These are phyloP conservation scores for Arion vulgaris DNA, from an alignment of 1,140 invertebrate genomes.

Conservation along the genomic window DNA sequence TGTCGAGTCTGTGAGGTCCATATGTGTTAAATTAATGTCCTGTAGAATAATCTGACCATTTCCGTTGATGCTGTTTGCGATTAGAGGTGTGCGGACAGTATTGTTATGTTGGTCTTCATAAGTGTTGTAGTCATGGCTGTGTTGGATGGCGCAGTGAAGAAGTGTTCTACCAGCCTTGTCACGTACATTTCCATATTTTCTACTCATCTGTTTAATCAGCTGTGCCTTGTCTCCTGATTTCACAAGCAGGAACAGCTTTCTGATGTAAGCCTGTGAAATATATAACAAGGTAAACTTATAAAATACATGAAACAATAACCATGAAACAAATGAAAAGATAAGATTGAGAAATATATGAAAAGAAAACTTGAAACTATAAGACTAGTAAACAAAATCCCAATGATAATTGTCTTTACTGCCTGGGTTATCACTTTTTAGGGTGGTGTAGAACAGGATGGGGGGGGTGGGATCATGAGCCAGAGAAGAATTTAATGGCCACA, in stretches of 20 bases:
- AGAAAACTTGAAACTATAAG: no score
- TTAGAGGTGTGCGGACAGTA: neutral
- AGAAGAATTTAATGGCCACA: no score
- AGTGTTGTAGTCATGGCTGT: conserved; percentile 8
- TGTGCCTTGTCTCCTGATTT: conserved; percentile 26
- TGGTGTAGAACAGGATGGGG: no score
- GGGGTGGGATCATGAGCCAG: no score
- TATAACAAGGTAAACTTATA: neutral
- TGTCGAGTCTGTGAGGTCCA: neutral
- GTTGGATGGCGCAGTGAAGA: conserved; percentile 30
- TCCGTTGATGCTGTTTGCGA: neutral
- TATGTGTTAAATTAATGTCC: conserved; percentile 5
- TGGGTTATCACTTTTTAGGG: no score
- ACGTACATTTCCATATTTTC: neutral
- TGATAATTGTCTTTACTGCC: no score
- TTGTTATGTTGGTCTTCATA: neutral
- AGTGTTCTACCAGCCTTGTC: conserved; percentile 30
- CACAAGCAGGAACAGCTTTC: conserved; percentile 28
- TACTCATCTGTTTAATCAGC: conserved; percentile 18
- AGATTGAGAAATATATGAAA: no score
- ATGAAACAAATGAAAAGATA: no score
- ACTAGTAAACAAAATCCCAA: no score
- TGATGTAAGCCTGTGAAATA: conserved; percentile 15
- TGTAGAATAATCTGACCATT: conserved; percentile 9
- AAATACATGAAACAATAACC: no score